Conservation (phyloP, 2,888 invertebrate species). For the Ichneumoninae sp. region DNA sequence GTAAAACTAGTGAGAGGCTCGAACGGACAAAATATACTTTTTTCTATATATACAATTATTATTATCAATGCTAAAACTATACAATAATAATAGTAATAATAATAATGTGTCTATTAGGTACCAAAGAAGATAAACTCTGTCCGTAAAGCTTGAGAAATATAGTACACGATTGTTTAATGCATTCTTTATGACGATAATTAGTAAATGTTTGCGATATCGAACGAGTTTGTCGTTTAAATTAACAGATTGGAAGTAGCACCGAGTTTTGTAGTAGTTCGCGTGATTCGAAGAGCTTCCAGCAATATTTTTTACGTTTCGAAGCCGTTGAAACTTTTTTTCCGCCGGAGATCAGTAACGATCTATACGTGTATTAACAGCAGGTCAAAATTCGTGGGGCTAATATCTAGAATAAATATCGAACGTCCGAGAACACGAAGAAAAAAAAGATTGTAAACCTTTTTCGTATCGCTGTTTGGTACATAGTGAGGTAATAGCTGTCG, state of each 20-base stretch:
- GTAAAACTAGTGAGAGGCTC: constrained; percentile 35
- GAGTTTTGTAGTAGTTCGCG: constrained; percentile 51
- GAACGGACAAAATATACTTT: constrained; percentile 37
- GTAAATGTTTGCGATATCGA: constrained; percentile 42
- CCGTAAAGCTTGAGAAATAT: constrained; percentile 55
- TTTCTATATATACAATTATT: constrained; percentile 47
- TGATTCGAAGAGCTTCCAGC: constrained; percentile 23
- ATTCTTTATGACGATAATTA: constrained; percentile 12
- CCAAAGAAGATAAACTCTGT: constrained; percentile 13
- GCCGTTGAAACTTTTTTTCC: neutral
- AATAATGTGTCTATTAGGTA: constrained; percentile 9
- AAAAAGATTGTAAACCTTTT: neutral
- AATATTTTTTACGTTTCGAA: neutral
- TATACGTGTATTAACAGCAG: constrained; percentile 24
- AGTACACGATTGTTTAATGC: constrained; percentile 48
- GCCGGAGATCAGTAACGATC: neutral
- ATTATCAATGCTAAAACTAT: constrained; percentile 29
- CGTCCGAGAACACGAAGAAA: constrained; percentile 22
- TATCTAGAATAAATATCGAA: constrained; percentile 40
- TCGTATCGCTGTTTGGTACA: constrained; percentile 3
- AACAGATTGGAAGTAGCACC: constrained; percentile 67
- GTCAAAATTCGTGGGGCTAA: neutral
- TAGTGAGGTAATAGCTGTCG: constrained; percentile 5
- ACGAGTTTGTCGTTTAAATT: constrained; percentile 31
- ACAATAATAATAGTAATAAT: constrained; percentile 24